phyloP scores from a whole-genome alignment of 2,888 invertebrate genomes.

The Dysmachus trigonus region DNA sequence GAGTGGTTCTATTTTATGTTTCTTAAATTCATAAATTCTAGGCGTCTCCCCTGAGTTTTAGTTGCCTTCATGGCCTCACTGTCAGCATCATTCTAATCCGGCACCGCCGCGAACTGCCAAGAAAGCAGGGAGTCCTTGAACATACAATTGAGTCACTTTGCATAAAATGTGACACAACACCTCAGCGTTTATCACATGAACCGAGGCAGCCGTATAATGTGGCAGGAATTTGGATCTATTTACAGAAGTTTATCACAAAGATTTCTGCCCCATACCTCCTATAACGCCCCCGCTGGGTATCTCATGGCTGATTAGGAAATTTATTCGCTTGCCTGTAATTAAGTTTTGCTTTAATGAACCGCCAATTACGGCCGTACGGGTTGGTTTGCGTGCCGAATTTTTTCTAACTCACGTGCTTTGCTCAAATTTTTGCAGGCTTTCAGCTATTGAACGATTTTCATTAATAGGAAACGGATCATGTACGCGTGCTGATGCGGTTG shows the following conservation, averaged over 20 bases:
- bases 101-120: not conserved
- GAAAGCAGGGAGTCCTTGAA: not conserved
- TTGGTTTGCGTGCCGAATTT: not conserved
- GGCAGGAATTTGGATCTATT: not conserved
- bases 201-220: not conserved
- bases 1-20: not conserved
- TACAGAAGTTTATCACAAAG: not conserved
- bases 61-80: not conserved
- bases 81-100: not conserved
- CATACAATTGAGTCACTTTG: not conserved
- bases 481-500: not conserved
- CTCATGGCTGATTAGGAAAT: constrained; percentile 6
- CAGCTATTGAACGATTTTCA: not conserved
- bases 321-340: not conserved
- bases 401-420: not conserved
- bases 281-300: not conserved
- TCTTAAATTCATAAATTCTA: not conserved
- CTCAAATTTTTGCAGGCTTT: not conserved
- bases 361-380: not conserved
- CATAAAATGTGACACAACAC: constrained; percentile 16
- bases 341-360: not conserved
- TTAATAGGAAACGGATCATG: not conserved
- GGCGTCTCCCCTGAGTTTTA: not conserved
- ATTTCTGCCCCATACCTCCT: not conserved
- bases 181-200: not conserved